These are phyloP conservation scores for Caenorhabditis angaria DNA, from an alignment of 2,888 invertebrate species.

Conservation along the genomic window DNA sequence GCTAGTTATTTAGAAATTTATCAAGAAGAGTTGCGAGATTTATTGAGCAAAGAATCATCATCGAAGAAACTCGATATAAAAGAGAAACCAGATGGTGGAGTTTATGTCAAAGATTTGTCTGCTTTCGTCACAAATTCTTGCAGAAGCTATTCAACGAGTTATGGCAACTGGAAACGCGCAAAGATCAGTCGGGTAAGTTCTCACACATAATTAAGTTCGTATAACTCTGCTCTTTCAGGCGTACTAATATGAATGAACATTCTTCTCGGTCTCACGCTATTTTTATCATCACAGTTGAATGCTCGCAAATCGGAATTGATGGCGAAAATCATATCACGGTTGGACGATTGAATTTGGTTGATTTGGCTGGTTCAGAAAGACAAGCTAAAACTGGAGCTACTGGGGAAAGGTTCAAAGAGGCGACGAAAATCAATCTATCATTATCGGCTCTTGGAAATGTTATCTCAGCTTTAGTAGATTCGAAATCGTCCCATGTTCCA, in stretches of 20 bases:
- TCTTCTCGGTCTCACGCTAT: conserved; percentile 90
- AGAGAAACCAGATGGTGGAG: conserved; percentile 61
- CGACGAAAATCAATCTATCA: conserved; percentile 96
- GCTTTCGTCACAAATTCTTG: conserved; percentile 85
- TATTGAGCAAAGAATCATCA: conserved; percentile 80
- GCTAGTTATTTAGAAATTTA: conserved; percentile 98
- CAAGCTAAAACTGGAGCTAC: conserved; percentile 96
- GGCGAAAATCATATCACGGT: conserved; percentile 78
- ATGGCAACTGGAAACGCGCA: conserved; percentile 93
- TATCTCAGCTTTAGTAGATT: conserved; percentile 95
- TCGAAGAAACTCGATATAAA: conserved; percentile 78
- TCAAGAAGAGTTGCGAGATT: conserved; percentile 78
- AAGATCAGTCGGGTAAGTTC: conserved; percentile 83
- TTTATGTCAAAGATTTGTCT: conserved; percentile 57
- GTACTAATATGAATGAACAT: conserved; percentile 98
- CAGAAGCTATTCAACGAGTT: conserved; percentile 89
- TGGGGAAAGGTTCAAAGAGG: conserved; percentile 80
- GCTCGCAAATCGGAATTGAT: conserved; percentile 80
- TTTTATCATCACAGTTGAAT: conserved; percentile 96
- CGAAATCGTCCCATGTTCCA: conserved; percentile 94
- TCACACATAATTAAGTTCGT: background rate
- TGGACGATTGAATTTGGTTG: conserved; percentile 94
- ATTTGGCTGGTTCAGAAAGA: conserved; percentile 96
- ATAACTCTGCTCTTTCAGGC: conserved; percentile 39
- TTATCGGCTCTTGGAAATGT: conserved; percentile 96